Evolutionary conservation across 2,797 vertebrate species (phyloP).

Genomic region (Epinephelus malabaricus): DNA sequence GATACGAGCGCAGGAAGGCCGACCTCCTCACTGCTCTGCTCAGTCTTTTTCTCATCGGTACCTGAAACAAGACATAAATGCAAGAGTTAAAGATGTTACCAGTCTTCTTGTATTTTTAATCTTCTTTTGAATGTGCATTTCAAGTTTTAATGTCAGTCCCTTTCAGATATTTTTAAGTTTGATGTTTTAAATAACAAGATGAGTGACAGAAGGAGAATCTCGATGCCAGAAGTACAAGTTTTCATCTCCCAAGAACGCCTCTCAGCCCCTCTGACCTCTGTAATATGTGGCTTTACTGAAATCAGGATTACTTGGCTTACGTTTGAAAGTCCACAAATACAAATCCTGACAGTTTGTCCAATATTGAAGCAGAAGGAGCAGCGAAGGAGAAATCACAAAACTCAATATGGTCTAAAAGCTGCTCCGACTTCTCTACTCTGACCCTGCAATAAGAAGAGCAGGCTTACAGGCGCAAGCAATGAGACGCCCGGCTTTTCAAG

Average conservation of each 20-base stretch:
- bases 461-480: conserved; percentile 35
- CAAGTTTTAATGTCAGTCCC: neutral
- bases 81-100: neutral
- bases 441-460: conserved; percentile 25
- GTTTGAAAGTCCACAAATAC: conserved; percentile 48
- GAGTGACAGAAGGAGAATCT: neutral
- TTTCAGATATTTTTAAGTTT: neutral
- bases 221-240: neutral
- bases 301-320: conserved; percentile 77
- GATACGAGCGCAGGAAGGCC: rapidly evolving
- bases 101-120: neutral
- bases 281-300: conserved; percentile 64
- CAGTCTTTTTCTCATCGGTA: conserved; percentile 63
- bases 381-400: conserved; percentile 47
- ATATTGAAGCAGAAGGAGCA: conserved; percentile 68
- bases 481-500: conserved; percentile 33
- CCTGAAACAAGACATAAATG: conserved; percentile 75
- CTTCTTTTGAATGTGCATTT: neutral
- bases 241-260: neutral
- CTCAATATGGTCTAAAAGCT: conserved; percentile 76
- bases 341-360: conserved; percentile 74
- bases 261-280: conserved; percentile 41
- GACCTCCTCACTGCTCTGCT: conserved; percentile 75
- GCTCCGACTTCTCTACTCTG: conserved; percentile 41
- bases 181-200: conserved; percentile 1